Percentiles rank a stretch among this genome's conserved stretches.
phyloP scores from a whole-genome alignment of 2,888 invertebrate species.

The Thumatha senex region DNA sequence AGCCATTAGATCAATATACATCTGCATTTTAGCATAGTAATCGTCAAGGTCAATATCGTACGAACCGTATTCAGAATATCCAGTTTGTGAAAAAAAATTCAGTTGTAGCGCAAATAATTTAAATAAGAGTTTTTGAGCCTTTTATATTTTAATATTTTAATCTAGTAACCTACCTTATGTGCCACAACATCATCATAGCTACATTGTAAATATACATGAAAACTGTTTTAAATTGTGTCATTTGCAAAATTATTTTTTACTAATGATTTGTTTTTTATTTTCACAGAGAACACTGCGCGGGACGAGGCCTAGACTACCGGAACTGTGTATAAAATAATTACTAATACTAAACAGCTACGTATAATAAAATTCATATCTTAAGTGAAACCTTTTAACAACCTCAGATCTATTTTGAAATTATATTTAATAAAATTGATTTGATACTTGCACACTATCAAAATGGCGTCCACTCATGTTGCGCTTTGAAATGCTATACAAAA shows the following conservation, averaged over 20 bases:
- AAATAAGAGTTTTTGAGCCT: no score
- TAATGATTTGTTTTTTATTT: slow-evolving; percentile 3
- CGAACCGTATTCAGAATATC: no score
- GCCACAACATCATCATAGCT: no score
- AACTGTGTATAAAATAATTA: slow-evolving; percentile 50
- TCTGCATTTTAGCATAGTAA: no score
- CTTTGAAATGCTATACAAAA: background rate
- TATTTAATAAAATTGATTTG: background rate
- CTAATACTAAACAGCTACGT: slow-evolving; percentile 39
- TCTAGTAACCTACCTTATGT: no score
- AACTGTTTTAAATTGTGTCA: no score
- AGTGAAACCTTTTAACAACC: slow-evolving; percentile 36
- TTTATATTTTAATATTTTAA: no score
- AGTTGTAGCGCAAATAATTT: no score
- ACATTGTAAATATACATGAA: no score
- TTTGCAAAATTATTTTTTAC: background rate
- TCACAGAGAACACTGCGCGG: slow-evolving; percentile 57
- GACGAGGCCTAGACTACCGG: slow-evolving; percentile 73
- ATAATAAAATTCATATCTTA: slow-evolving; percentile 56
- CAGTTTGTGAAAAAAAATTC: no score
- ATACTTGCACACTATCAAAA: slow-evolving; percentile 6
- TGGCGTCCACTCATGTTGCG: slow-evolving; percentile 4
- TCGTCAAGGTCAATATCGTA: no score
- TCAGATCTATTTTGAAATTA: slow-evolving; percentile 19
- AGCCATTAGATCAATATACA: no score